phyloP scores from a whole-genome alignment of 2,888 invertebrate species.

The Hypolimnas misippus region DNA sequence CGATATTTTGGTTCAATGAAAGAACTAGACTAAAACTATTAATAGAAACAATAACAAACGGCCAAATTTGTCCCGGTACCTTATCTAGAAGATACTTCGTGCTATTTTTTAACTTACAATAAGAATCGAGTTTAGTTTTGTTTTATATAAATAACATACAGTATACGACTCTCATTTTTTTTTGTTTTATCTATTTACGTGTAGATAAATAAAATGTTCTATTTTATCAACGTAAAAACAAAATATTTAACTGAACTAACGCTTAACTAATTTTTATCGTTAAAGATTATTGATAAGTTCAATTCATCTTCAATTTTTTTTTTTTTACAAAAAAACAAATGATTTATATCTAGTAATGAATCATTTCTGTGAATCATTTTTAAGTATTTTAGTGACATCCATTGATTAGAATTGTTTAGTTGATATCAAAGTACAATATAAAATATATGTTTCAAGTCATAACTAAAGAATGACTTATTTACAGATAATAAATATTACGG shows the following conservation, averaged over 20 bases:
- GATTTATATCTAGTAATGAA: not conserved
- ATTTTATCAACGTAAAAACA: not conserved
- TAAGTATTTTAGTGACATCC: not conserved
- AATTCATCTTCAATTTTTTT: not conserved
- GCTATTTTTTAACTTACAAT: no score
- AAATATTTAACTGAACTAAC: not conserved
- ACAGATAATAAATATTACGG: conserved; percentile 72
- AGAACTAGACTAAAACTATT: no score
- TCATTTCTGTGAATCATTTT: not conserved
- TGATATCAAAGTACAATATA: not conserved
- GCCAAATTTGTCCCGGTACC: no score
- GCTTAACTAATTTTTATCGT: no score
- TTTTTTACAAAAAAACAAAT: not conserved
- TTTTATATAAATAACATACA: no score
- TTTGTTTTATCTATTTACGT: not conserved
- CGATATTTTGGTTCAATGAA: no score
- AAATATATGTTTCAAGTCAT: not conserved
- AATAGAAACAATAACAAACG: no score
- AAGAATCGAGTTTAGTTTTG: no score
- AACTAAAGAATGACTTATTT: conserved; percentile 20
- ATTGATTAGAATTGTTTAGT: not conserved
- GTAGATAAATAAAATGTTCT: not conserved
- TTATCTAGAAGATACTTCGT: no score
- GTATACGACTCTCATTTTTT: no score
- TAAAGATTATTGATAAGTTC: not conserved